Conservation (phyloP, 2,797 vertebrate genomes). For the Sebastes diploproa region DNA sequence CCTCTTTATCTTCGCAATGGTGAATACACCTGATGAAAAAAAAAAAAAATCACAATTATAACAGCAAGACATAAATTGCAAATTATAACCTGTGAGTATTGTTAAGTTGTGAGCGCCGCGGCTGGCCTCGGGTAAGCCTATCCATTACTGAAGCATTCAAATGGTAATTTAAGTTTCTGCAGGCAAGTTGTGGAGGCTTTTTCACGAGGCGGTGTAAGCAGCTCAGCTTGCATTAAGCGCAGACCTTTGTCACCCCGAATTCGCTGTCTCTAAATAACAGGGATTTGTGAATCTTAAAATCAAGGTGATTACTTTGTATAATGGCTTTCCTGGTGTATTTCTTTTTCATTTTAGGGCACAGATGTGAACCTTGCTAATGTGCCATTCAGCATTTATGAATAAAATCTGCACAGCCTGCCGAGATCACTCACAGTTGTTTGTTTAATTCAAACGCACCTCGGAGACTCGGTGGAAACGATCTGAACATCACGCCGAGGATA, state of each 20-base stretch:
- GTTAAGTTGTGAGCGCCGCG: background rate
- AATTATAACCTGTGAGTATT: slow-evolving; percentile 5
- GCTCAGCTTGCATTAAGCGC: slow-evolving; percentile 3
- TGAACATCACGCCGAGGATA: background rate
- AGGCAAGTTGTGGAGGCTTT: slow-evolving; percentile 14
- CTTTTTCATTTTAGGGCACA: background rate
- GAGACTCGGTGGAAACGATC: background rate
- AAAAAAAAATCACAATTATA: slow-evolving; percentile 25
- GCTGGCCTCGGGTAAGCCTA: background rate
- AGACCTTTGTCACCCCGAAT: slow-evolving; percentile 13
- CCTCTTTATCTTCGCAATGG: background rate
- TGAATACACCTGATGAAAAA: slow-evolving; percentile 14
- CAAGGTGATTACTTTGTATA: background rate
- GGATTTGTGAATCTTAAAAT: background rate
- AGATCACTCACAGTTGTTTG: slow-evolving; percentile 11
- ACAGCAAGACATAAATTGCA: slow-evolving; percentile 2
- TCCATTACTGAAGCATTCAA: slow-evolving; percentile 31
- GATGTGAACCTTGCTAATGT: background rate
- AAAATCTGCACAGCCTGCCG: background rate
- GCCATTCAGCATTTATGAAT: slow-evolving; percentile 19
- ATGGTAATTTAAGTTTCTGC: slow-evolving; percentile 25
- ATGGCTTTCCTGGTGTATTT: background rate
- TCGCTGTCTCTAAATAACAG: slow-evolving; percentile 16
- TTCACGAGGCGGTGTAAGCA: background rate
- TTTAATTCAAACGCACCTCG: background rate